Base-by-base conservation (phyloP, 1,140 invertebrate genomes). In the Trichonephila clavata region DNA sequence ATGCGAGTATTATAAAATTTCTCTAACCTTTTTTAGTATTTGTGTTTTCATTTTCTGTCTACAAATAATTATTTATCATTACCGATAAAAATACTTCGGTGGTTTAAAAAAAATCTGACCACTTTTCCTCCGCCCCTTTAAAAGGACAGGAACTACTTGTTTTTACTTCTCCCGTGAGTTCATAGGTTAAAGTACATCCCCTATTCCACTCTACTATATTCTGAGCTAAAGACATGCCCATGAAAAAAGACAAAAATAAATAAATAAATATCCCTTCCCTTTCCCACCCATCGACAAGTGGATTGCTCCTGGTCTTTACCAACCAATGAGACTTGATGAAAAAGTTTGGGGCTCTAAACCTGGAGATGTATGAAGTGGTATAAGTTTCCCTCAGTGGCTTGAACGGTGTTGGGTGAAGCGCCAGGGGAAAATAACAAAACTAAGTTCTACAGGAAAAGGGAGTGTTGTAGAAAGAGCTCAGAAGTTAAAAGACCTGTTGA, bases 301-400 rank as follows among this genome's bases (percentile, higher is more conserved):
- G 71, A 32, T 77, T 77, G 71, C 71, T 77, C 71, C 71, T 39
- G 71, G 57, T 60, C 57, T 84, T 84, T 43, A 84, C 21, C n/a
- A 57, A 84, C 83, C 83, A 57, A 84, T 84, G 83, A 84, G 57
- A 84, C 83, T 84, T 60, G 83, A 84, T 84, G 83, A 60, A 27
- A 60, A 84, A 59, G 83, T 84, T 84, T 57, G 18, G 50, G 83
- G 21, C n/a, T 59, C 83, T 50, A 50, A 60, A 84, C 43, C 57
- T 84, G 83, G 20, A 77, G 71, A 77, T 18, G 71, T 39, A 77
- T 39, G 27, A 77, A 77, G 71, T 77, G 27, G 71, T 39, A 13
- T 60, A 57, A 84, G 14, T 8, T 60, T 50, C 8, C 10, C n/a
- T 24, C 27, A 60, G 83, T 84, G 57, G 83, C 83, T 24, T 50